Evolutionary conservation across 2,797 vertebrate genomes (phyloP).

Genomic region (Fistularia commersonii): DNA sequence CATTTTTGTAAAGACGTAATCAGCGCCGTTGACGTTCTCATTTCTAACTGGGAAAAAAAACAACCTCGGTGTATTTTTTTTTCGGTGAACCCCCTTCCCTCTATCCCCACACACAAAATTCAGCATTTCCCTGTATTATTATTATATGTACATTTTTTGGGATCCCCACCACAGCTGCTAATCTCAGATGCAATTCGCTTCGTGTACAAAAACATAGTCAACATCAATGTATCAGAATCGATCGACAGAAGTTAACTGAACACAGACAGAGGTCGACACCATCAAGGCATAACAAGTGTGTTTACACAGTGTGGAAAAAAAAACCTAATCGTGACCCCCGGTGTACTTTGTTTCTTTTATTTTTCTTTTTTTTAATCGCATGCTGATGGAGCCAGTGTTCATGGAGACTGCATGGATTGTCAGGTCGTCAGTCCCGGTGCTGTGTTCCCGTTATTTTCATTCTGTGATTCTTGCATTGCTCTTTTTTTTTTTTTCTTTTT

Average conservation of each 20-base stretch:
- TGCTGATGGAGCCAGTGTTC: conserved; percentile 63
- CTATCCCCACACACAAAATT: too few species aligned
- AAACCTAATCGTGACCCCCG: conserved; percentile 45
- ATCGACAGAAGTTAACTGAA: conserved; percentile 77
- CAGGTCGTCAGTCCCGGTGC: conserved; percentile 41
- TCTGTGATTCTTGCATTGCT: conserved; percentile 31
- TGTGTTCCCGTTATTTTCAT: conserved; percentile 52
- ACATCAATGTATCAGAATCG: conserved; percentile 77
- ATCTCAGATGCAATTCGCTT: conserved; percentile 76
- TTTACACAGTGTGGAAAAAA: conserved; percentile 52
- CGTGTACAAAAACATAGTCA: conserved; percentile 77
- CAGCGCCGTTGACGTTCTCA: conserved; percentile 3
- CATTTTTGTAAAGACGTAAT: conserved; percentile 38
- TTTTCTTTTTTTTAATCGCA: conserved; percentile 33
- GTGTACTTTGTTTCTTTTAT: too few species aligned
- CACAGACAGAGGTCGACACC: conserved; percentile 75
- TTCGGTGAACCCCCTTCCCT: too few species aligned
- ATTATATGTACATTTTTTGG: too few species aligned
- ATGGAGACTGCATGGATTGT: conserved; percentile 59
- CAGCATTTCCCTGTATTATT: too few species aligned
- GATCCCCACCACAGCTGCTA: conserved; percentile 76
- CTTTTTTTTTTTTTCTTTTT: too few species aligned
- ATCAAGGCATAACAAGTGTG: conserved; percentile 70
- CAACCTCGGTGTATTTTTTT: too few species aligned
- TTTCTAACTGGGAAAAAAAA: too few species aligned